Base-by-base conservation (phyloP, 1,140 invertebrate species). In the Drosophila prosaltans region DNA sequence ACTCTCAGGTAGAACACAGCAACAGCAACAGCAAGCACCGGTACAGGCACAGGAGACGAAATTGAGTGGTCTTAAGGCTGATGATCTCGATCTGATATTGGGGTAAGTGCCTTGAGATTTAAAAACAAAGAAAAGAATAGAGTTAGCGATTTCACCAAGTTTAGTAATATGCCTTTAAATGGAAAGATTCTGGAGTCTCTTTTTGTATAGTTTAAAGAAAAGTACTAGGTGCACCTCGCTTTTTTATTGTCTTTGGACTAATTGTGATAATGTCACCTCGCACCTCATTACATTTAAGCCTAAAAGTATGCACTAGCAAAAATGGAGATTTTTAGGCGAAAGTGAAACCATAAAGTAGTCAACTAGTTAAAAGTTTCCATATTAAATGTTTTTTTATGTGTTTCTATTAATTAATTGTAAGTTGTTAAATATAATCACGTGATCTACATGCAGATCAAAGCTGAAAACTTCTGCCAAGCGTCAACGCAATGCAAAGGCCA, bases 51-150 rank as follows among this genome's bases (percentile, higher is more conserved):
- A 63, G 26, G 67, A 78, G 6, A 1, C 58, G 0, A 78, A 73
- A 9, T 3, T 54, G 2, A 41, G 55, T 41, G 41, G 60, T 5
- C 36, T 73, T 0, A 93, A 94, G n/a, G 93, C 94, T 6, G 94
- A 94, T 55, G 94, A 95, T 74, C 93, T 95, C 71, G 93, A 93
- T 26, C 92, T 94, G 66, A 93, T 95, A 71, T 91, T 95, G 72
- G 94, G 94, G 95, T 95, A 85, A 92, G 92, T 36, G 36, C 1
- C 39, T 40, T 2, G 11, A 9, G 5, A 40, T 9, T 40, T 40
- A 0, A 2, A 40, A 40, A 9, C 10, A 40, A 9, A 40, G 39
- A 40, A 40, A 4, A 30, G 28, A 0, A 30, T 2, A 4, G 28
- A 30, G 28, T 30, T 30, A 30, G 28, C 28, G 2, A 30, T 30